A percentile compares a stretch with the other conserved stretches of the same genome.
These are phyloP conservation scores for Trematocara variabile DNA, from an alignment of 2,113 vertebrate species.

Conservation along the genomic window DNA sequence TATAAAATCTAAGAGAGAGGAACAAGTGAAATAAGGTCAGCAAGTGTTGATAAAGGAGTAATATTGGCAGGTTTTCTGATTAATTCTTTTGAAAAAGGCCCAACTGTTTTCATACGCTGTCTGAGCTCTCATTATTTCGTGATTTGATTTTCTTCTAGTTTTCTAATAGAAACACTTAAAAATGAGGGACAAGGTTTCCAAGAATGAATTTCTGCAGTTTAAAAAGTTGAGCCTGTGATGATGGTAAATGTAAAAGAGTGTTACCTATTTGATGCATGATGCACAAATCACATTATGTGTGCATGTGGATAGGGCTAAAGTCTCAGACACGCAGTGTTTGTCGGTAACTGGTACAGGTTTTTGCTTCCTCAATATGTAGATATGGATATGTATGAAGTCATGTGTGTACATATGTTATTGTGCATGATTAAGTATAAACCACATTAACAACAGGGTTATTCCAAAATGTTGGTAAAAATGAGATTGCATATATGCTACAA, in stretches of 20 bases:
- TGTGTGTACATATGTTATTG: neutral
- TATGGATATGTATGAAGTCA: neutral
- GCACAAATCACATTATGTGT: neutral
- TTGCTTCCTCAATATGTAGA: neutral
- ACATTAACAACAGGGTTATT: neutral
- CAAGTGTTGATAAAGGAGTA: neutral
- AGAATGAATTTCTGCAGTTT: neutral
- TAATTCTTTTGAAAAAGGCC: neutral
- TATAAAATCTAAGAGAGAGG: neutral
- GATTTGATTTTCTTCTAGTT: neutral
- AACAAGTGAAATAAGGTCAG: neutral
- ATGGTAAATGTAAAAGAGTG: neutral
- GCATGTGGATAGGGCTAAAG: neutral
- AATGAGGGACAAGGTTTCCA: neutral
- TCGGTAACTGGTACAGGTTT: neutral
- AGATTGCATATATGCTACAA: neutral
- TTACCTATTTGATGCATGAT: neutral
- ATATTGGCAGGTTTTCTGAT: neutral
- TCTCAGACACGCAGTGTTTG: neutral
- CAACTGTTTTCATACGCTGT: neutral
- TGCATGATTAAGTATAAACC: neutral
- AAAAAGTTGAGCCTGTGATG: neutral
- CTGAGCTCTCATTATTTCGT: neutral
- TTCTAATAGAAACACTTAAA: neutral
- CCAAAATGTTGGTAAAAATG: neutral